These are phyloP conservation scores for Argyra leucocephala DNA, from an alignment of 2,888 invertebrate species.

Conservation along the genomic window DNA sequence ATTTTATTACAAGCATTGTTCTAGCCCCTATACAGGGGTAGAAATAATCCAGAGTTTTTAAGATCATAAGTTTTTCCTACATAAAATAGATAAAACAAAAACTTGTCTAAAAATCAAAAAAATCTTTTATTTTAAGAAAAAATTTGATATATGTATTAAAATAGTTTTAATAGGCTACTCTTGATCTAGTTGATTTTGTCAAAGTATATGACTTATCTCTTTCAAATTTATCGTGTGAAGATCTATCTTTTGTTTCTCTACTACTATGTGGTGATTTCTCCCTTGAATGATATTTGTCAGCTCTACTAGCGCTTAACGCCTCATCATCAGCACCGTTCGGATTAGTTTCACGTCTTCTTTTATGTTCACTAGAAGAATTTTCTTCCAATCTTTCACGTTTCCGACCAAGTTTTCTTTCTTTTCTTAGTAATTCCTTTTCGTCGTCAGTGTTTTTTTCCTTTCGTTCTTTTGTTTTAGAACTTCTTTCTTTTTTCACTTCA, in stretches of 20 bases:
- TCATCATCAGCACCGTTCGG: conserved; percentile 64
- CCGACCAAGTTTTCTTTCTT: conserved; percentile 70
- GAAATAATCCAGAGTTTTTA: too few species aligned
- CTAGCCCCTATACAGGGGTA: too few species aligned
- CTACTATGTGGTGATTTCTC: conserved; percentile 66
- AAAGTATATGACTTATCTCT: conserved; percentile 73
- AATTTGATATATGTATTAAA: too few species aligned
- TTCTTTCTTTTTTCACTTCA: conserved; percentile 46
- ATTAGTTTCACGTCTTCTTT: conserved; percentile 60
- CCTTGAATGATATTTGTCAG: conserved; percentile 65
- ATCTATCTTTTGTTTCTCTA: conserved; percentile 55
- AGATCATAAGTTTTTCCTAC: too few species aligned
- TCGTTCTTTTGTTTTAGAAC: conserved; percentile 48
- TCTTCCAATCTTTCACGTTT: conserved; percentile 73
- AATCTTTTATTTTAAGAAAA: too few species aligned
- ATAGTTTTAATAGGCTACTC: conserved; percentile 34
- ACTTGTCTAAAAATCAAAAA: too few species aligned
- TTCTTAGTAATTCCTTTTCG: conserved; percentile 69
- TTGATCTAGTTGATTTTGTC: conserved; percentile 40
- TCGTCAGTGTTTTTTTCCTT: conserved; percentile 63
- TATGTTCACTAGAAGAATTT: conserved; percentile 57
- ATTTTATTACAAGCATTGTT: too few species aligned
- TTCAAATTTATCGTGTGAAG: conserved; percentile 67
- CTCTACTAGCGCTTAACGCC: conserved; percentile 43
- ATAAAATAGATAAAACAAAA: too few species aligned